Evolutionary conservation across 1,140 invertebrate genomes (phyloP).

Genomic region (Caerostris extrusa): DNA sequence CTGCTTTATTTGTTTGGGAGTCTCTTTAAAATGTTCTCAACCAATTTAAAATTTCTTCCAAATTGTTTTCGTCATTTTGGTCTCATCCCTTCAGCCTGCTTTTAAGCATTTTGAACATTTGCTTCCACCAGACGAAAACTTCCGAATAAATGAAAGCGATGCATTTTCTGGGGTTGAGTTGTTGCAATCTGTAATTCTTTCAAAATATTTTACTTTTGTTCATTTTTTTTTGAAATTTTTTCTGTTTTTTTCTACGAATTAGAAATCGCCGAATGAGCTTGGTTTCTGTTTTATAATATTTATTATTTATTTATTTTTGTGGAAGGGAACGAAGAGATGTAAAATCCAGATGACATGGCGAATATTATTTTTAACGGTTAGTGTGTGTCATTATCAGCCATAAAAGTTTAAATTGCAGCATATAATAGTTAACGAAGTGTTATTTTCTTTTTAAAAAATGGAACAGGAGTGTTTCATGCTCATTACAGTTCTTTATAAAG

Average conservation of each 20-base stretch:
- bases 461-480: neutral
- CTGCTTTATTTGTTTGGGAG: constrained; percentile 40
- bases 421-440: constrained; percentile 6
- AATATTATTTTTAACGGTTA: constrained; percentile 1
- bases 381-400: neutral
- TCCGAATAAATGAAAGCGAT: constrained; percentile 13
- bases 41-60: constrained; percentile 65
- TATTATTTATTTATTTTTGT: neutral
- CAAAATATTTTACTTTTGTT: neutral
- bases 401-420: neutral
- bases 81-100: constrained; percentile 16
- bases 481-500: neutral
- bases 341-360: neutral
- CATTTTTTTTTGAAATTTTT: too few species aligned
- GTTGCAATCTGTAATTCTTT: constrained; percentile 11
- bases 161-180: constrained; percentile 29
- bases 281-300: neutral
- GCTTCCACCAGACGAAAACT: constrained; percentile 11
- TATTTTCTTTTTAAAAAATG: neutral
- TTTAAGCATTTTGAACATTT: constrained; percentile 53
- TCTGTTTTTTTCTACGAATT: neutral
- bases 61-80: constrained; percentile 64
- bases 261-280: neutral
- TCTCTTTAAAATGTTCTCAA: constrained; percentile 42
- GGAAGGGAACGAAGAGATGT: neutral